Evolutionary conservation across 2,113 vertebrate species (phyloP).

Genomic region (Notothenia rossii): DNA sequence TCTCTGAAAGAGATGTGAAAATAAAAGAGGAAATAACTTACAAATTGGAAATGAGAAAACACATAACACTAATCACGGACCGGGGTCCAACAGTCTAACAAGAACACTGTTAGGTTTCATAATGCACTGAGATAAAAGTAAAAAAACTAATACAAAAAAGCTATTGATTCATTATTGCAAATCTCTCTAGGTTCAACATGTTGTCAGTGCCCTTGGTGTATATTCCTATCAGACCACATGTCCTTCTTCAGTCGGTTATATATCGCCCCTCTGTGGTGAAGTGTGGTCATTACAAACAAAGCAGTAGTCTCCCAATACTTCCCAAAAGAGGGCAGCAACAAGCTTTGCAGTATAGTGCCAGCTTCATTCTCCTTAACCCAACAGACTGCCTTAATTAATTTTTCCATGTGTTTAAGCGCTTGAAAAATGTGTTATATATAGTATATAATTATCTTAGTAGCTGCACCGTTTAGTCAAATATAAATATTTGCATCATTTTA

Average conservation of each 20-base stretch:
- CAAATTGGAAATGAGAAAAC: too few relatives aligned
- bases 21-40: too few relatives aligned
- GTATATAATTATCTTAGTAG: not conserved
- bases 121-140: not conserved
- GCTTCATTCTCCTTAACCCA: not conserved
- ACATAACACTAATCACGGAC: too few relatives aligned
- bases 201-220: not conserved
- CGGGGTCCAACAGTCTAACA: too few relatives aligned
- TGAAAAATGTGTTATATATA: not conserved
- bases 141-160: too few relatives aligned
- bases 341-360: not conserved
- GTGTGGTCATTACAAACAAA: conserved; percentile 29
- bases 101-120: too few relatives aligned
- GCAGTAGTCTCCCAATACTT: not conserved
- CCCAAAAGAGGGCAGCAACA: conserved; percentile 76
- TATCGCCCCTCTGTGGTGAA: conserved; percentile 51
- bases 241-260: not conserved
- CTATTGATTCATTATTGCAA: too few relatives aligned
- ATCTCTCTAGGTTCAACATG: not conserved
- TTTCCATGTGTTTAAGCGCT: not conserved
- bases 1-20: too few relatives aligned
- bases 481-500: not conserved
- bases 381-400: not conserved
- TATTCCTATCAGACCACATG: too few relatives aligned
- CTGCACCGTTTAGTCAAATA: not conserved